These are phyloP conservation scores for Trissolcus japonicus DNA, from an alignment of 2,888 invertebrate genomes.

Conservation along the genomic window DNA sequence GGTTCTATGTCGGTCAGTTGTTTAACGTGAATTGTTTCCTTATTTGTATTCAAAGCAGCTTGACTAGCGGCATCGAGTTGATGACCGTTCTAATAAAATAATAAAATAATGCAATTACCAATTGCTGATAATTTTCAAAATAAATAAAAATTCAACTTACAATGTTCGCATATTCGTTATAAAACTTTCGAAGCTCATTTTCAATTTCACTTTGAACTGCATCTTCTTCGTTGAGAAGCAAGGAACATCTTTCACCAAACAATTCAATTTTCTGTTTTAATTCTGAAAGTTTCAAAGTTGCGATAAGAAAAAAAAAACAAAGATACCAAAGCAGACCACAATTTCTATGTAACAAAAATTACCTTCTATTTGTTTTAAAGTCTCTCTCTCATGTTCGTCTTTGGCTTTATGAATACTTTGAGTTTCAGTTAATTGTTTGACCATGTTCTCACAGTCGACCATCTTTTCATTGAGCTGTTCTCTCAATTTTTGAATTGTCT, in stretches of 20 bases:
- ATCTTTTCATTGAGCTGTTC: conserved; percentile 78
- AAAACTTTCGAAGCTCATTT: conserved; percentile 45
- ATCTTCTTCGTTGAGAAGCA: conserved; percentile 50
- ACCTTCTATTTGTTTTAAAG: conserved; percentile 69
- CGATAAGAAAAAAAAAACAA: conserved; percentile 57
- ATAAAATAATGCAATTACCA: background rate
- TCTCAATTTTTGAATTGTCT: conserved; percentile 77
- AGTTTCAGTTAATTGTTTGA: conserved; percentile 77
- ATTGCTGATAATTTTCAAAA: background rate
- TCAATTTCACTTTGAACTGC: conserved; percentile 46
- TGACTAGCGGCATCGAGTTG: conserved; percentile 28
- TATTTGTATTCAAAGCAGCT: conserved; percentile 31
- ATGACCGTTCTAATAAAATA: conserved; percentile 35
- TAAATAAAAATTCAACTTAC: conserved; percentile 18
- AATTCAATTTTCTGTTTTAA: conserved; percentile 34
- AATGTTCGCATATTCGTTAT: conserved; percentile 42
- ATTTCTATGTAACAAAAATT: conserved; percentile 61
- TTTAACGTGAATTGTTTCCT: conserved; percentile 74
- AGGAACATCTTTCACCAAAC: conserved; percentile 48
- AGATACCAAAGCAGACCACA: background rate
- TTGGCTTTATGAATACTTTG: conserved; percentile 76
- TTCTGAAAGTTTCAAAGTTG: conserved; percentile 30
- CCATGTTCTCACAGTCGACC: conserved; percentile 78
- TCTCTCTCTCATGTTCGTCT: conserved; percentile 76
- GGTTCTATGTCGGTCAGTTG: conserved; percentile 63